Percentiles rank a stretch among this genome's conserved stretches.
These are phyloP conservation scores for Ranitomeya imitator DNA, from an alignment of 2,113 vertebrate genomes.

Conservation along the genomic window DNA sequence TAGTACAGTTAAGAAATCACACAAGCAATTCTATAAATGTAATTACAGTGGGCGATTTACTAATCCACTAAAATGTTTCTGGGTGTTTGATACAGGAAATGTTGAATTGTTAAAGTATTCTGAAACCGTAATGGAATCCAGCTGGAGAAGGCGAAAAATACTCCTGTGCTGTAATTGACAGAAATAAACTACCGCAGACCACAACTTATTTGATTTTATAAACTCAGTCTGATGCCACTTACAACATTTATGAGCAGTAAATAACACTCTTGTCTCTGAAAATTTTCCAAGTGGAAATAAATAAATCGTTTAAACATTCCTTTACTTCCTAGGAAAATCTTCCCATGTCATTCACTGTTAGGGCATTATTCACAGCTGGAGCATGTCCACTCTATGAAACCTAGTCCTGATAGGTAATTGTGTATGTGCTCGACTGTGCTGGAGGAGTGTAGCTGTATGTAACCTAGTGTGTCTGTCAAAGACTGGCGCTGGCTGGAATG, in stretches of 20 bases:
- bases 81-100: neutral
- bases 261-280: neutral
- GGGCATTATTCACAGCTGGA: conserved; percentile 3
- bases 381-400: neutral
- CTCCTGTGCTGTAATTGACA: neutral
- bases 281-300: neutral
- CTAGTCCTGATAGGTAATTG: neutral
- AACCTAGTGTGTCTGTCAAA: neutral
- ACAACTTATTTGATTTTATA: neutral
- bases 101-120: neutral
- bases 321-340: conserved; percentile 35
- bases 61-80: neutral
- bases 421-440: neutral
- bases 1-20: neutral
- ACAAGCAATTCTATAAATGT: neutral
- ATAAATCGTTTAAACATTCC: neutral
- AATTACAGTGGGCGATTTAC: neutral
- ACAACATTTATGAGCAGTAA: neutral
- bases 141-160: neutral
- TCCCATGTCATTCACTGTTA: conserved; percentile 32
- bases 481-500: conserved; percentile 35
- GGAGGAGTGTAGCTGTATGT: neutral
- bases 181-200: neutral
- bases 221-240: neutral
- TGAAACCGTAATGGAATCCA: neutral